Evolutionary conservation across 2,888 invertebrate genomes (phyloP), one percentile per base, ranked within the genome.

Genomic region (Harmothoe impar): DNA sequence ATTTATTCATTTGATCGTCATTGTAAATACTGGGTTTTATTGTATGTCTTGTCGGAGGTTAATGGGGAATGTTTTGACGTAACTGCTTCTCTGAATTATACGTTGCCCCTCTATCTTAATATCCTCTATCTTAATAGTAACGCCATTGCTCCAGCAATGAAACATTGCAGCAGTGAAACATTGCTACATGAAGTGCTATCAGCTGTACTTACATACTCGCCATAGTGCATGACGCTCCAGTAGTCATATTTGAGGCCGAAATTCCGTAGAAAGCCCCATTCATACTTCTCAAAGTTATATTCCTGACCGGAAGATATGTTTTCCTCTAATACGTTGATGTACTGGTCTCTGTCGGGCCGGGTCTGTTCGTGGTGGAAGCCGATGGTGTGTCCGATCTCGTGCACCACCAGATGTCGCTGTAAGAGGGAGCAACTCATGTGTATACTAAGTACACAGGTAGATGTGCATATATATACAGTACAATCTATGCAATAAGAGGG

Each of bases 121-220:
- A n/a, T n/a, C n/a, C n/a, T n/a, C n/a, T n/a, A n/a, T n/a, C n/a
- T n/a, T n/a, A n/a, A n/a, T n/a, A n/a, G n/a, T n/a, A n/a, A n/a
- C n/a, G n/a, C n/a, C n/a, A n/a, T n/a, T n/a, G n/a, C n/a, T n/a
- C n/a, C n/a, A n/a, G n/a, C n/a, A n/a, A n/a, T n/a, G n/a, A n/a
- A n/a, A n/a, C n/a, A n/a, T n/a, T n/a, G n/a, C n/a, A n/a, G n/a
- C n/a, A n/a, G n/a, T n/a, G n/a, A n/a, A n/a, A n/a, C n/a, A n/a
- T n/a, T n/a, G n/a, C n/a, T n/a, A n/a, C n/a, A n/a, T n/a, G n/a
- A n/a, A n/a, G n/a, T n/a, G n/a, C n/a, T n/a, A n/a, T n/a, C n/a
- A n/a, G n/a, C n/a, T 29, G 62, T 72, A 84, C 84, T 84, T 25
- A 84, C 84, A 84, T 43, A 84, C 52, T 84, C 35, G 84, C 84